These are phyloP conservation scores for Xylocampa areola DNA, from an alignment of 2,888 invertebrate genomes.

Conservation along the genomic window DNA sequence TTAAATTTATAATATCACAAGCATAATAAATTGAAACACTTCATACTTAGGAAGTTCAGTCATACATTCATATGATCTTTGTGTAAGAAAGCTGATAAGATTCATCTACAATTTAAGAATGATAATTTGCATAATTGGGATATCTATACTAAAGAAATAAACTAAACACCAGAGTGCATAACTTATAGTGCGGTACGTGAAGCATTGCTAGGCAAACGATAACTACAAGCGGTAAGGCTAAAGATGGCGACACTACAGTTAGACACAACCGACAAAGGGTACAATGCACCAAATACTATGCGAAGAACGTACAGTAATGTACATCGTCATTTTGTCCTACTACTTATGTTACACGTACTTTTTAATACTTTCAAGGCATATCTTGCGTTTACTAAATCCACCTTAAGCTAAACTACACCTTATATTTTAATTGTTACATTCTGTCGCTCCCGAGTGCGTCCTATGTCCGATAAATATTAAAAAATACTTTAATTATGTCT, in stretches of 20 bases:
- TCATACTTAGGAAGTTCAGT: constrained; percentile 64
- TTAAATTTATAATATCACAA: constrained; percentile 88
- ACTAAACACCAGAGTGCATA: constrained; percentile 72
- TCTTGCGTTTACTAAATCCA: constrained; percentile 78
- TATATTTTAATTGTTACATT: constrained; percentile 61
- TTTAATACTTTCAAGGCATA: constrained; percentile 89
- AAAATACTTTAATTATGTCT: constrained; percentile 44
- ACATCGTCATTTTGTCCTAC: constrained; percentile 83
- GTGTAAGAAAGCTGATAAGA: constrained; percentile 57
- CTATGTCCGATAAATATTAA: constrained; percentile 52
- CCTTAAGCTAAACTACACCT: constrained; percentile 81
- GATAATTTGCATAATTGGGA: constrained; percentile 48
- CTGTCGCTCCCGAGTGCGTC: constrained; percentile 45
- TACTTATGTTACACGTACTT: constrained; percentile 84
- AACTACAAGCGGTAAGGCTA: constrained; percentile 66
- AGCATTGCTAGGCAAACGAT: constrained; percentile 57
- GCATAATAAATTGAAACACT: constrained; percentile 78
- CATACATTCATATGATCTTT: constrained; percentile 57
- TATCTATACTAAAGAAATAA: constrained; percentile 47
- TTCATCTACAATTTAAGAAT: constrained; percentile 46
- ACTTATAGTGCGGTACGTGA: constrained; percentile 45
- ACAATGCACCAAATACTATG: constrained; percentile 88
- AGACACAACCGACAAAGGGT: constrained; percentile 78
- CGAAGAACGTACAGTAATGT: constrained; percentile 87
- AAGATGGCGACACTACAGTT: constrained; percentile 68